Percentiles rank a stretch among this genome's conserved stretches.
Evolutionary conservation across 2,113 vertebrate genomes (phyloP).

Genomic region (Carettochelys insculpta): DNA sequence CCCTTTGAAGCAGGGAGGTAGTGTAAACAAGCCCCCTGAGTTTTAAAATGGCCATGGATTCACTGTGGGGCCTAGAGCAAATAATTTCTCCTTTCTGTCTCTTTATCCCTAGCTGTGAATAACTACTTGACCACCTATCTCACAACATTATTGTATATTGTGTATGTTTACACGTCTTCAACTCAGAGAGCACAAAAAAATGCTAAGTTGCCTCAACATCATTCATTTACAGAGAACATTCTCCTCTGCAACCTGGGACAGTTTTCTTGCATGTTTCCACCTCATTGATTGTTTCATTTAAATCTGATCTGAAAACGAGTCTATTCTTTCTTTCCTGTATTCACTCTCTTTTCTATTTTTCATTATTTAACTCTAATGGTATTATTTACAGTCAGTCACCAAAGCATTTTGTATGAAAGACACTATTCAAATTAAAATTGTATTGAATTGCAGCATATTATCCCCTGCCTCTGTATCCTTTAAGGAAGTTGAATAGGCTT

Average conservation of each 20-base stretch:
- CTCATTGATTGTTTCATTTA: not conserved
- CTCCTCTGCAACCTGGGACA: not conserved
- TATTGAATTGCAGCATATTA: not conserved
- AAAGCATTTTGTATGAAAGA: not conserved
- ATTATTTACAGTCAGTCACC: constrained; percentile 7
- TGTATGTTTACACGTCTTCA: constrained; percentile 22
- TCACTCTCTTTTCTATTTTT: not conserved
- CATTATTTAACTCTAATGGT: not conserved
- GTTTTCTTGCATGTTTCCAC: not conserved
- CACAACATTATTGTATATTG: not conserved
- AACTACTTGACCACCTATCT: not conserved
- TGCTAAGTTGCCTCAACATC: constrained; percentile 33
- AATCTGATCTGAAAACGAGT: not conserved
- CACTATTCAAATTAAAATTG: constrained; percentile 29
- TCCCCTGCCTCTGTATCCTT: not conserved
- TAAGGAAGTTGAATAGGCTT: not conserved
- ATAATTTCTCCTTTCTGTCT: not conserved
- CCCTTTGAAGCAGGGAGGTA: no score
- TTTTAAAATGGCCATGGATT: not conserved
- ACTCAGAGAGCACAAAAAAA: constrained; percentile 21
- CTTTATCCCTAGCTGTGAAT: not conserved
- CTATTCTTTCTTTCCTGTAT: not conserved
- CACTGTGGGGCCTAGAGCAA: not conserved
- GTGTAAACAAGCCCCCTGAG: not conserved
- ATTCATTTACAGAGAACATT: constrained; percentile 25